These are phyloP conservation scores for Mastigias papua DNA, from an alignment of 30 jellyfish, hydroid and myxozoan species.

Conservation along the genomic window DNA sequence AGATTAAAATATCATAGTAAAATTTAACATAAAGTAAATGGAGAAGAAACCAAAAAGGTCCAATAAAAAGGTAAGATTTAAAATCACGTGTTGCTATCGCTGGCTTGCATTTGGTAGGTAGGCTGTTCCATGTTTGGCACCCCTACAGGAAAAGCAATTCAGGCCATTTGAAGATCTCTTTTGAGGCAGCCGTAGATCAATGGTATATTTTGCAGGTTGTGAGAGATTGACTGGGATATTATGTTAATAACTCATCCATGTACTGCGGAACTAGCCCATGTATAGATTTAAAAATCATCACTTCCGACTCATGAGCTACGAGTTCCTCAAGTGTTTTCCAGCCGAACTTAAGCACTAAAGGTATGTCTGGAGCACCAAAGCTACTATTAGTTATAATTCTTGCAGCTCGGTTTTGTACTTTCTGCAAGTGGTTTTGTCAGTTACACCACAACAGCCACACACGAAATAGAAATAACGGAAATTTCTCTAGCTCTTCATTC, in stretches of 20 bases:
- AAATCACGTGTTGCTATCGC: slow-evolving; percentile 1
- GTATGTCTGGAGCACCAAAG: slow-evolving; percentile 26
- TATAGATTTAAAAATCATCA: slow-evolving; percentile 10
- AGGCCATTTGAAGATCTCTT: slow-evolving; percentile 2
- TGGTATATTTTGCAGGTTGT: slow-evolving; percentile 5
- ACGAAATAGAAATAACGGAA: too few species aligned
- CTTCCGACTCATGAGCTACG: background rate
- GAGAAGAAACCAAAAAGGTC: background rate
- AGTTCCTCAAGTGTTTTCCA: slow-evolving; percentile 32
- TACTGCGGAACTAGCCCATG: slow-evolving; percentile 23
- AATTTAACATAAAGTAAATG: background rate
- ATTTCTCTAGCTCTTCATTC: too few species aligned
- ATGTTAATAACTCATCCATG: background rate
- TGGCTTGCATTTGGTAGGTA: slow-evolving; percentile 4
- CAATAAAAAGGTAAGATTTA: background rate
- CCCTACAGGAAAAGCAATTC: slow-evolving; percentile 18
- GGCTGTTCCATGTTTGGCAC: slow-evolving; percentile 34
- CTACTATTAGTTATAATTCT: slow-evolving; percentile 23
- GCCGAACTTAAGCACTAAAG: background rate
- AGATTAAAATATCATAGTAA: background rate
- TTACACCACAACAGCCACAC: slow-evolving; percentile 52
- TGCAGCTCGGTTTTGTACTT: slow-evolving; percentile 7
- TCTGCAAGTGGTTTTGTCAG: slow-evolving; percentile 34
- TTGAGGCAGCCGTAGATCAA: slow-evolving; percentile 11
- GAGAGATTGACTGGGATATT: background rate